Evolutionary conservation across 2,888 invertebrate species (phyloP), one percentile per base, ranked within the genome.

Genomic region (Amiota communis): DNA sequence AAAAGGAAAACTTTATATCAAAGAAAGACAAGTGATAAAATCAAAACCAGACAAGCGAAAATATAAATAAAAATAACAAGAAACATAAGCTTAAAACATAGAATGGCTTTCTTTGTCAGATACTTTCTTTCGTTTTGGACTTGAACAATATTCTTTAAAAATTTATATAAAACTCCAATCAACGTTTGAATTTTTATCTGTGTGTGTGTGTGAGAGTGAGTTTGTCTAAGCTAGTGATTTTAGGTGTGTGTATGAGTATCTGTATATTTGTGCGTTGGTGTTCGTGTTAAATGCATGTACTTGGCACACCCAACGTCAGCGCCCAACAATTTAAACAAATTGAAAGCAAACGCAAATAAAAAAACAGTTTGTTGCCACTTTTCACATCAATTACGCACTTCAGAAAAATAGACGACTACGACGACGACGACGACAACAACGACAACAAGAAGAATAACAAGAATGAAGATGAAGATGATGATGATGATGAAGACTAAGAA

Each of bases 281-380:
- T 53, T 74, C 72, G 74, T 73, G 71, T 70, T 63, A 69, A 57
- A 61, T 71, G 78, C 75, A 78, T 76, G 75, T 75, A 75, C 74
- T 67, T 76, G 79, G 75, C 78, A 79, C 79, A 75, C 79, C 75
- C 79, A 78, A 78, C 75, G 78, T 76, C 74, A 81, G 82, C 84
- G 85, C 83, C 83, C 83, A 85, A 79, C 83, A 83, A 83, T 83
- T 83, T 83, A 83, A 83, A 85, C 83, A 83, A 83, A 83, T 83
- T 85, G 83, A 83, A 83, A 83, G 83, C 83, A 83, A 83, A 84
- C 85, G 83, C 85, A 83, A 83, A 83, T 83, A 83, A 83, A 83
- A 83, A 83, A 85, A 83, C 83, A 83, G 83, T 83, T 83, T 83
- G 83, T 83, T 83, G 85, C 83, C 83, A 83, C 85, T 83, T 83